Conservation (phyloP, 2,888 invertebrate species). For the Drepana falcataria region DNA sequence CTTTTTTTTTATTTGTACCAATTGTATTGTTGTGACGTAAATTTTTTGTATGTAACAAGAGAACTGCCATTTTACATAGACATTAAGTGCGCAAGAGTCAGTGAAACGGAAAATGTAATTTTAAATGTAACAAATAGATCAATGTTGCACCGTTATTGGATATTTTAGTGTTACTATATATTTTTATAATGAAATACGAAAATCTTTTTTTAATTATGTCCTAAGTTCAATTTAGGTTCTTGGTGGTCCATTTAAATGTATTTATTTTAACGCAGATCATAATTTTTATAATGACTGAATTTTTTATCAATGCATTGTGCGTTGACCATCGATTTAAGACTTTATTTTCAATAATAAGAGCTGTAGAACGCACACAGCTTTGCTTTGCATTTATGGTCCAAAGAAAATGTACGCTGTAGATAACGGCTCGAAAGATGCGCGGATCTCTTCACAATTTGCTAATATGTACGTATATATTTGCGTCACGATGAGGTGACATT, state of each 20-base stretch:
- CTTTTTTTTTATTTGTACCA: background rate
- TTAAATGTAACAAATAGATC: slow-evolving; percentile 52
- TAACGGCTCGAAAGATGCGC: background rate
- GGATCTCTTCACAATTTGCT: no score
- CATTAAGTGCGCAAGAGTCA: slow-evolving; percentile 1
- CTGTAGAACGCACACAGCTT: slow-evolving; percentile 15
- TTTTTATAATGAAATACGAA: slow-evolving; percentile 64
- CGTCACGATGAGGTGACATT: no score
- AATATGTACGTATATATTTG: no score
- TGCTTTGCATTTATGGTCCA: slow-evolving; percentile 22
- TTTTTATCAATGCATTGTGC: slow-evolving; percentile 16
- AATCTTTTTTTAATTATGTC: slow-evolving; percentile 45
- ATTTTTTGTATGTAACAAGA: background rate
- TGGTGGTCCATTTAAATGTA: slow-evolving; percentile 42
- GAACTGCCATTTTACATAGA: slow-evolving; percentile 1
- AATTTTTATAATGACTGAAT: slow-evolving; percentile 26
- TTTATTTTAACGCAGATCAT: slow-evolving; percentile 16
- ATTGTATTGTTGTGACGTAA: background rate
- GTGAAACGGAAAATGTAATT: slow-evolving; percentile 24
- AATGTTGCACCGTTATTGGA: slow-evolving; percentile 63
- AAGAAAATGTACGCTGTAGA: slow-evolving; percentile 7
- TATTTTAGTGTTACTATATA: slow-evolving; percentile 71
- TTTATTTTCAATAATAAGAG: slow-evolving; percentile 14
- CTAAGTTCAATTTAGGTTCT: slow-evolving; percentile 37
- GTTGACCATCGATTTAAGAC: slow-evolving; percentile 20